phyloP scores from a whole-genome alignment of 2,113 vertebrate genomes.

The Nothocercus julius region DNA sequence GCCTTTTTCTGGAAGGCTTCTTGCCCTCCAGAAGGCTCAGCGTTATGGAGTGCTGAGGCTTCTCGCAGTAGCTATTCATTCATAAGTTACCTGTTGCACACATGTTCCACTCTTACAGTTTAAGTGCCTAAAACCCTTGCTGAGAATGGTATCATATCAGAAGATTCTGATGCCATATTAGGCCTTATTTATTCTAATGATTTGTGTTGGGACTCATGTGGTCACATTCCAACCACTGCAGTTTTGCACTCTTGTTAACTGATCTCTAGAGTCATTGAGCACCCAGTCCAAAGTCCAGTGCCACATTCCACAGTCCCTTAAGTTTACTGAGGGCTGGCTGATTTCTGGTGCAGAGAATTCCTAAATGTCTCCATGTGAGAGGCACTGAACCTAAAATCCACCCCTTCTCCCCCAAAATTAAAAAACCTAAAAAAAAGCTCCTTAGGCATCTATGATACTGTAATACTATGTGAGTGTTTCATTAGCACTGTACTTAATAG shows the following conservation, averaged over 20 bases:
- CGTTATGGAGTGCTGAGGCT: neutral
- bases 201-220: accelerated
- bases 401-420: neutral
- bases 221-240: neutral
- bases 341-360: neutral
- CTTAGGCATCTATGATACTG: neutral
- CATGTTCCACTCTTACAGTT: neutral
- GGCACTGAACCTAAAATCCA: neutral
- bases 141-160: accelerated
- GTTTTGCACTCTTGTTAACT: neutral
- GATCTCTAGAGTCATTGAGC: neutral
- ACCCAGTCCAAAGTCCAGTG: accelerated
- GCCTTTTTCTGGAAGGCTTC: neutral
- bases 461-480: neutral
- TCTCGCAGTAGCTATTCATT: neutral
- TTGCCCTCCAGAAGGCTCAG: too few relatives aligned
- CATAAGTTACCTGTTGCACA: neutral
- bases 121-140: accelerated
- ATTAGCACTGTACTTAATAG: neutral
- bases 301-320: neutral
- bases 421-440: neutral
- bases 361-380: neutral
- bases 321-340: neutral
- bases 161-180: neutral
- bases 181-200: neutral